Evolutionary conservation across 2,888 invertebrate species (phyloP), one percentile per base, ranked within the genome.

Genomic region (Amphipyra tragopoginis): DNA sequence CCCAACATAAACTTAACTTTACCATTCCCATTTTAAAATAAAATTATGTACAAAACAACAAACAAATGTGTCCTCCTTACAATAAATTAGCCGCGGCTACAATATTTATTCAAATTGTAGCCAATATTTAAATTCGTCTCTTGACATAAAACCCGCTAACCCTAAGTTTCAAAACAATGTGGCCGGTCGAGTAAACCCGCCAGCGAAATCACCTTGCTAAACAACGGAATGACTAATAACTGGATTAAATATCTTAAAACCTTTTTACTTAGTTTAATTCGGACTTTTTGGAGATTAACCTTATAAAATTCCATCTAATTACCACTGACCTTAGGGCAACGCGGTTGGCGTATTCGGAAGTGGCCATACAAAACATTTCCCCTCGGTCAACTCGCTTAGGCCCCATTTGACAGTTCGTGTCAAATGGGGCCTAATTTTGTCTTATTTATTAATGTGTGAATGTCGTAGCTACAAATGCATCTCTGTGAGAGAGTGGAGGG

Each of bases 191-290:
- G 26, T 55, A 69, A 63, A 65, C 49, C 72, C 51, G 50, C 50
- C 57, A 45, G 49, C 47, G 14, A 77, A 81, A 80, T 79, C 80
- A 72, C 77, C 76, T 73, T 71, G 69, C 69, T 68, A 79, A 80
- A 82, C 83, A 84, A 78, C 78, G 64, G 80, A 81, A 82, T 82
- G 81, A 82, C 86, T 86, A 86, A 86, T 87, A 83, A 82, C 81
- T 60, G 84, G 85, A 85, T 84, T 83, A 83, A 81, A 81, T 80
- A 79, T 85, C 83, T 86, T 85, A 82, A 83, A 87, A 82, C 81
- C 85, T 85, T 86, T 86, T 87, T 86, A 86, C 83, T 85, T 81
- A 84, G 78, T 85, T 84, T 81, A 83, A 83, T 83, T 83, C 72
- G 63, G 81, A 83, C 76, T 84, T 83, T 83, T 82, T 79, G 76